Base-by-base conservation (phyloP, 2,888 invertebrate species). In the Hirtodrosophila histrioides region DNA sequence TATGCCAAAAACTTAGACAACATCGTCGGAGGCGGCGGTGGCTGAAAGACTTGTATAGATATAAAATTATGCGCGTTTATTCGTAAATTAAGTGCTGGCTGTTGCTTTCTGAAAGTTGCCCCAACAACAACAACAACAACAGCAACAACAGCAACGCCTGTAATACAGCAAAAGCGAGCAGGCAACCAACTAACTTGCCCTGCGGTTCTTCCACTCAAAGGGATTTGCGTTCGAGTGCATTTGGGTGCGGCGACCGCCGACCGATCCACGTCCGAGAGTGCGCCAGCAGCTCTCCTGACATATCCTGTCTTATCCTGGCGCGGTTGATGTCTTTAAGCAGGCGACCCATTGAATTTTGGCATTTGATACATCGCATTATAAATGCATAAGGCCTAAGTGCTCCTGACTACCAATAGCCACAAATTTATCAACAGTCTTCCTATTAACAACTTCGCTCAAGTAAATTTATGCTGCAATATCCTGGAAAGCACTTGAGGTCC, bases 11-110 rank as follows among this genome's bases (percentile, higher is more conserved):
- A 83, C 87, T 85, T 81, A 57, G 85, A 69, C 69, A 75, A 57
- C 56, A 24, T 12, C 41, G 69, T 40, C 54, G 66, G 17, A 33
- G 53, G 23, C 56, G 50, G 51, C 43, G 64, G 17, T 33, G 31
- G 44, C 57, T 45, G 48, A 60, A 58, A 73, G 66, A 54, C 81
- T 70, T 75, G 55, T 87, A 78, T 87, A 85, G 75, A 83, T 83
- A 88, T 79, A 88, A 88, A 85, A 89, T 85, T 88, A 85, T 85
- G 89, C 84, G 86, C 88, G 84, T 86, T 84, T 84, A 88, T 86
- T 83, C 86, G 88, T 86, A 85, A 85, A 85, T 88, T 85, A 88
- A 85, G 84, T 83, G 82, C 86, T 88, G 84, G 84, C 88, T 83
- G 82, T 75, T 81, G 84, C 86, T 82, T 73, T 70, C 58, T 41